These are phyloP conservation scores for Leptodirus hochenwartii DNA, from an alignment of 2,888 invertebrate species.

Conservation along the genomic window DNA sequence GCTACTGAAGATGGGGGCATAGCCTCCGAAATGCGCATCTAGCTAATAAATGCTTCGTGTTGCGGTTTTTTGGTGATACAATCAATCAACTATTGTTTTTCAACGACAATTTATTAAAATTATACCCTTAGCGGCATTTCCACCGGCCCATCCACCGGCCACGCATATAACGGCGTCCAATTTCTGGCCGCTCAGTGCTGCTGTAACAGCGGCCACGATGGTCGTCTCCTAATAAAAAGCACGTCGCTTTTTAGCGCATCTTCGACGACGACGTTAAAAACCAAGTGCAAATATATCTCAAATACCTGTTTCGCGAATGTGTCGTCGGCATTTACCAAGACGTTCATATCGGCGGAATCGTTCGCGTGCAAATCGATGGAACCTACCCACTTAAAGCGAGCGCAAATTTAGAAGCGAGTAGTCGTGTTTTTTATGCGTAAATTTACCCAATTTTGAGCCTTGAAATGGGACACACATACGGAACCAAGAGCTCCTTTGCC, in stretches of 20 bases:
- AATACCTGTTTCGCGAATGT: constrained; percentile 51
- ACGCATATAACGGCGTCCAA: constrained; percentile 94
- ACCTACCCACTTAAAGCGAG: constrained; percentile 23
- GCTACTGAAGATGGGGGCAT: too few relatives aligned
- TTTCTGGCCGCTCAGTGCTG: constrained; percentile 55
- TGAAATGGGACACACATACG: constrained; percentile 74
- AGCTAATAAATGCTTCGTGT: too few relatives aligned
- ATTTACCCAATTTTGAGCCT: constrained; percentile 68
- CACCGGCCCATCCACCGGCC: constrained; percentile 97
- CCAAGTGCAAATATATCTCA: background rate
- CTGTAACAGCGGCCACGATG: constrained; percentile 46
- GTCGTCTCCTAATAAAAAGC: constrained; percentile 33
- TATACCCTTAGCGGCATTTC: constrained; percentile 56
- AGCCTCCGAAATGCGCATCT: too few relatives aligned
- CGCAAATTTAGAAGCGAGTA: too few relatives aligned
- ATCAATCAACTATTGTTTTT: constrained; percentile 1
- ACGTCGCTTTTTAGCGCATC: background rate
- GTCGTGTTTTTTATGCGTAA: too few relatives aligned
- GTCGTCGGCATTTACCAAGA: constrained; percentile 62
- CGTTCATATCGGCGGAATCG: constrained; percentile 67
- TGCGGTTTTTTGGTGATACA: too few relatives aligned
- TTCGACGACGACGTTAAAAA: background rate
- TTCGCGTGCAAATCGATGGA: constrained; percentile 25
- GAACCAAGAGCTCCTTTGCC: constrained; percentile 91
- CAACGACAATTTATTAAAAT: background rate